Evolutionary conservation across 92 coral and sea anemone species (phyloP).

Genomic region (Micromussa lordhowensis): DNA sequence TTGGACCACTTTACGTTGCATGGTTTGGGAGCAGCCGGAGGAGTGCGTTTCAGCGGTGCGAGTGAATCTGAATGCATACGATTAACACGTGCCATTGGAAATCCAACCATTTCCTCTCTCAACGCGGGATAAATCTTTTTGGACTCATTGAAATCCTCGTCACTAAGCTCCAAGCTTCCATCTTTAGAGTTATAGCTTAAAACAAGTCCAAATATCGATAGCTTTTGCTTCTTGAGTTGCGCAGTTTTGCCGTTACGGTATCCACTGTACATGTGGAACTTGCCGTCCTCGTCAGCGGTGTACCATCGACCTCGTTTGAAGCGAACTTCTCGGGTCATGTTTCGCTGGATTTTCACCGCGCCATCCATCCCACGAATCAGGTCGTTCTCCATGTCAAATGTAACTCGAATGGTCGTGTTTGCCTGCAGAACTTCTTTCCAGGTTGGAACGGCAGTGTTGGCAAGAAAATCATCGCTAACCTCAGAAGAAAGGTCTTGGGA

Average conservation of each 20-base stretch:
- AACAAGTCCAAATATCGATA: conserved; percentile 10
- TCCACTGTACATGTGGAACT: conserved; percentile 5
- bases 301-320: conserved; percentile 2
- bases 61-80: not conserved
- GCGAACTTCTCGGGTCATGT: conserved; percentile 12
- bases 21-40: not conserved
- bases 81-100: not conserved
- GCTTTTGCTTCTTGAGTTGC: not conserved
- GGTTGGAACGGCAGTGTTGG: not conserved
- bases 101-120: not conserved
- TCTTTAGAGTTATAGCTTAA: not conserved
- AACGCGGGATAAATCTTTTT: conserved; percentile 1
- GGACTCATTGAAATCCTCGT: conserved; percentile 8
- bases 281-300: not conserved
- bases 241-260: conserved; percentile 4
- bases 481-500: not conserved
- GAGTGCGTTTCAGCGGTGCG: not conserved
- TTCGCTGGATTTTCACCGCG: not conserved
- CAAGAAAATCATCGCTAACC: not conserved
- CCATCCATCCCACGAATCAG: not conserved
- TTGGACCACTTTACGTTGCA: not conserved
- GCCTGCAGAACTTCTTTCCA: conserved; percentile 1
- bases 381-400: conserved; percentile 7
- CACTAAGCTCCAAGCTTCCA: conserved; percentile 3
- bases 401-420: not conserved